Evolutionary conservation across 2,797 vertebrate genomes (phyloP).

Genomic region (Gallinago stenura): DNA sequence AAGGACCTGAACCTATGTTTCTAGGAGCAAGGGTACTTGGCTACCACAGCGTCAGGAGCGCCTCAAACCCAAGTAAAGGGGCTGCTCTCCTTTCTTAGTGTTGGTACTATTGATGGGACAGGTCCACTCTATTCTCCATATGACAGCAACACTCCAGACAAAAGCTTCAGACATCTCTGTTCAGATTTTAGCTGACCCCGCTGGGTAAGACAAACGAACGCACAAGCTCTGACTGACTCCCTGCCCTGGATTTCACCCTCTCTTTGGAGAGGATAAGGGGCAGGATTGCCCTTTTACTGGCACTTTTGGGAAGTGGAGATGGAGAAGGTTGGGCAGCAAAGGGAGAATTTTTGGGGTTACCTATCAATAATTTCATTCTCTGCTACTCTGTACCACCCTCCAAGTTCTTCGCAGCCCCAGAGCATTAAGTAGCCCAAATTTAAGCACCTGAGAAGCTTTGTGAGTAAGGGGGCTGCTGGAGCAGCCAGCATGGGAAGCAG

Average conservation of each 20-base stretch:
- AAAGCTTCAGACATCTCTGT: neutral
- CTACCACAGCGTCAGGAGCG: neutral
- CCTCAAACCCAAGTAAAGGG: neutral
- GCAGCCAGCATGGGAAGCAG: neutral
- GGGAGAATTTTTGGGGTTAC: neutral
- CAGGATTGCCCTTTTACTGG: neutral
- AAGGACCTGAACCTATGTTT: neutral
- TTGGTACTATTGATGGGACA: neutral
- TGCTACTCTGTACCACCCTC: neutral
- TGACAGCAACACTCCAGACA: neutral
- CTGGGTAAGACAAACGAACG: fast-evolving
- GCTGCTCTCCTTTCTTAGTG: neutral
- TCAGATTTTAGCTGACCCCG: neutral
- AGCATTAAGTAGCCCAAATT: neutral
- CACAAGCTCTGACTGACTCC: neutral
- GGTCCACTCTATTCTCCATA: neutral
- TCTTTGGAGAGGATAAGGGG: neutral
- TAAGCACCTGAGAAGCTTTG: neutral
- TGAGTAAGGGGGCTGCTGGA: neutral
- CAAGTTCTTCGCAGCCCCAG: neutral
- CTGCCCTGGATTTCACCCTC: neutral
- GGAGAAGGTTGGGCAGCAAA: neutral
- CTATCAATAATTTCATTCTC: neutral
- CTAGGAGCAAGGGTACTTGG: neutral
- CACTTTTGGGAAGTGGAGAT: neutral